Conservation (phyloP, 2,888 invertebrate genomes). For the Rhagium mordax region DNA sequence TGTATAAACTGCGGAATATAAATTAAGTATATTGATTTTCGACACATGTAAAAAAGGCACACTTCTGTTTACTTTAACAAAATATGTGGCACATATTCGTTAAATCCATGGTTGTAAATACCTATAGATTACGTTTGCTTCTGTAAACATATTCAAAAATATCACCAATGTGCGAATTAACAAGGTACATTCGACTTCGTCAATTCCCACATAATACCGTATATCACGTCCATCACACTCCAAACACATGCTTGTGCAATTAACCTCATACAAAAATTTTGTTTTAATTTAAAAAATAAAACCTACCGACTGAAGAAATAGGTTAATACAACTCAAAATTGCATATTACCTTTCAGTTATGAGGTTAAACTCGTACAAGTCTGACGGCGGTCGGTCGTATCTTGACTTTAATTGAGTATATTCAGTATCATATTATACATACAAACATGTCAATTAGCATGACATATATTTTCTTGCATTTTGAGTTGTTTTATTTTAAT, state of each 20-base stretch:
- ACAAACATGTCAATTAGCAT: slow-evolving; percentile 19
- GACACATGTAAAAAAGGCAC: too few relatives aligned
- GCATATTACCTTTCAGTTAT: background rate
- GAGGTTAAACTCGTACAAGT: slow-evolving; percentile 20
- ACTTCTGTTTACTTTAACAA: too few relatives aligned
- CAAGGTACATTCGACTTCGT: background rate
- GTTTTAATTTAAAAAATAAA: background rate
- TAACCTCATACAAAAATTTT: background rate
- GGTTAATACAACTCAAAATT: background rate
- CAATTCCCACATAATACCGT: background rate
- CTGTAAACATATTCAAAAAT: background rate
- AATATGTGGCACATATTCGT: too few relatives aligned
- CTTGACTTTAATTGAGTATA: slow-evolving; percentile 12
- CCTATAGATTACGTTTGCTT: background rate
- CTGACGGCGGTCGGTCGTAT: background rate
- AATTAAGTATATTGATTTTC: too few relatives aligned
- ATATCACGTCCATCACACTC: background rate
- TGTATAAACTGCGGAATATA: too few relatives aligned
- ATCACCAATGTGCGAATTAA: background rate
- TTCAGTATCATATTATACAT: slow-evolving; percentile 12
- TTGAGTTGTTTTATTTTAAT: slow-evolving; percentile 1
- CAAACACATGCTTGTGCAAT: background rate
- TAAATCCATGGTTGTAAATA: too few relatives aligned
- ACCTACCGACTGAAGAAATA: background rate
- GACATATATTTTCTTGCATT: slow-evolving; percentile 22